These are phyloP conservation scores for Nomia melanderi DNA, from an alignment of 1,140 invertebrate species.

Conservation along the genomic window DNA sequence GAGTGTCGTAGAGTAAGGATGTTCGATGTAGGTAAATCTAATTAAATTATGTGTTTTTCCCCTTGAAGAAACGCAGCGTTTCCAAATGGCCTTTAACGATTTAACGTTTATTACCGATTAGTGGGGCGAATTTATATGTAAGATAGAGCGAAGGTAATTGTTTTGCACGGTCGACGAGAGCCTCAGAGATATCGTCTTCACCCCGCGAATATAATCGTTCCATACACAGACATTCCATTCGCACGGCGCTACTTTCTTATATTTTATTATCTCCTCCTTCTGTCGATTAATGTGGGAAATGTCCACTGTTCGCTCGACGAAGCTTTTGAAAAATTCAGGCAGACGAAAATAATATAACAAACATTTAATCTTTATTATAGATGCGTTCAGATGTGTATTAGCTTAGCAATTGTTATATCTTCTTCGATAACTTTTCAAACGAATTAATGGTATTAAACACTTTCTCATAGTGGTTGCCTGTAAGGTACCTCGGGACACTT, in stretches of 20 bases:
- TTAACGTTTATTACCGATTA: conserved; percentile 43
- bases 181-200: conserved; percentile 65
- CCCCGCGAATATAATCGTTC: conserved; percentile 61
- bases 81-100: conserved; percentile 60
- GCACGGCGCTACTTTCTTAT: conserved; percentile 43
- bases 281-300: neutral
- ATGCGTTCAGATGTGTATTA: neutral
- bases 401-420: too few species aligned
- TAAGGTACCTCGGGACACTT: too few species aligned
- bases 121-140: conserved; percentile 46
- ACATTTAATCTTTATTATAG: neutral
- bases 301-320: neutral
- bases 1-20: conserved; percentile 52
- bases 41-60: conserved; percentile 63
- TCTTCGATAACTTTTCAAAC: too few species aligned
- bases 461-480: too few species aligned
- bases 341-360: neutral
- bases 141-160: conserved; percentile 42
- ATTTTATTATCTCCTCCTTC: conserved; percentile 12
- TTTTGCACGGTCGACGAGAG: conserved; percentile 60
- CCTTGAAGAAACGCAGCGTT: conserved; percentile 55
- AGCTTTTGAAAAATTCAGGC: neutral
- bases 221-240: conserved; percentile 77
- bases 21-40: conserved; percentile 50
- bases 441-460: too few species aligned